Evolutionary conservation across 2,113 vertebrate genomes (phyloP), one percentile per base, ranked within the genome.

Genomic region (Colaptes auratus): DNA sequence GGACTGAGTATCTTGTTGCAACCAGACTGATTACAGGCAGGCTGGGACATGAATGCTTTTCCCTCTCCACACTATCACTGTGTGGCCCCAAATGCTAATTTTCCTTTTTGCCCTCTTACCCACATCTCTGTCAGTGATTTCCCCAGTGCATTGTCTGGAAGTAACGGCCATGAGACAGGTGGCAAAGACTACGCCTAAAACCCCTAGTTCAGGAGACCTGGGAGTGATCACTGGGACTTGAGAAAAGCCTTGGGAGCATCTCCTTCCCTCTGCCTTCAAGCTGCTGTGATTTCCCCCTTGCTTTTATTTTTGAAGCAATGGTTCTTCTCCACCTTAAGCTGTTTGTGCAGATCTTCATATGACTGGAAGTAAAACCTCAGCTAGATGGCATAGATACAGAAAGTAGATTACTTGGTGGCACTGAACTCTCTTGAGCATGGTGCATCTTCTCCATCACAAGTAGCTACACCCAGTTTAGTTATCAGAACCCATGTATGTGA

Each of bases 1-100:
- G 88, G 89, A 64, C n/a, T 13, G 46, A 72, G 69, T 87, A 75
- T 94, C 72, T 65, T 91, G 85, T 92, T 95, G 82, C 91, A 86
- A 55, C 77, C 66, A 91, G 91, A 90, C 94, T 85, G 79, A 78
- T 48, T 31, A 30, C 67, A 80, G 78, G 44, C 75, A 95, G 82
- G 85, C 71, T 93, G 75, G 61, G 65, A 74, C 0, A 0, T n/a
- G 69, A 93, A 53, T 0, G 0, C 19, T 91, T 95, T 82, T 65
- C 61, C 5, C 2, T 80, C 44, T 88, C 73, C 35, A 23, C 13
- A 1, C 27, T 44, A 33, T 56, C 14, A 19, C 12, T 67, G 1
- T 18, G 36, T 91, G 61, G 58, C 69, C 82, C 60, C 74, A 75
- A 88, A 28, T 55, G 30, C 44, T 60, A 0, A 35, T 88, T 77